Conservation (phyloP, 2,797 vertebrate species). For the Liasis olivaceus region DNA sequence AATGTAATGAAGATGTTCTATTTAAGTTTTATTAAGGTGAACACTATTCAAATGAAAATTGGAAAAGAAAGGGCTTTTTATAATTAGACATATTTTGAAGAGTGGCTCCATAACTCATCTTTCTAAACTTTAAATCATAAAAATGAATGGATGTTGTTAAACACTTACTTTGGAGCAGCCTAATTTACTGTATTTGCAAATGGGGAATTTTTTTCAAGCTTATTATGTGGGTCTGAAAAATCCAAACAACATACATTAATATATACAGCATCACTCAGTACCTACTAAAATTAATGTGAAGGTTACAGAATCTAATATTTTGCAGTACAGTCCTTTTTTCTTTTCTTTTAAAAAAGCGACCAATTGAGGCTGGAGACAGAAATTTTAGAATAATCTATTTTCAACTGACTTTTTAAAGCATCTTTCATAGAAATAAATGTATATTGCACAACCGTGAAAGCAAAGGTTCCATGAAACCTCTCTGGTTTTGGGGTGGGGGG, state of each 20-base stretch:
- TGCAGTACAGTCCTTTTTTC: slow-evolving; percentile 84
- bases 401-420: slow-evolving; percentile 90
- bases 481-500: slow-evolving; percentile 78
- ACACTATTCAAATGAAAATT: slow-evolving; percentile 79
- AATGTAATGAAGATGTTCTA: slow-evolving; percentile 92
- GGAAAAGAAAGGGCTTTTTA: slow-evolving; percentile 74
- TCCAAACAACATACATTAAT: slow-evolving; percentile 88
- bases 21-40: slow-evolving; percentile 84
- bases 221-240: slow-evolving; percentile 90
- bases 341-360: slow-evolving; percentile 72
- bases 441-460: slow-evolving; percentile 99
- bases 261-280: slow-evolving; percentile 99
- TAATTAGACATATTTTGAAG: slow-evolving; percentile 74
- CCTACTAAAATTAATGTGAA: slow-evolving; percentile 98
- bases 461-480: slow-evolving; percentile 87
- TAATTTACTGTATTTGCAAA: slow-evolving; percentile 86
- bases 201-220: slow-evolving; percentile 86
- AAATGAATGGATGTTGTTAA: slow-evolving; percentile 83
- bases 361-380: slow-evolving; percentile 79
- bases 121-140: slow-evolving; percentile 80
- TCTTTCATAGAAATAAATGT: slow-evolving; percentile 87
- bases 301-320: slow-evolving; percentile 86
- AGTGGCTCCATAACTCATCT: slow-evolving; percentile 80
- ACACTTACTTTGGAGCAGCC: slow-evolving; percentile 89
- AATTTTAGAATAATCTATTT: slow-evolving; percentile 81